Base-by-base conservation (phyloP, 2,113 vertebrate genomes). In the Dinomys branickii region DNA sequence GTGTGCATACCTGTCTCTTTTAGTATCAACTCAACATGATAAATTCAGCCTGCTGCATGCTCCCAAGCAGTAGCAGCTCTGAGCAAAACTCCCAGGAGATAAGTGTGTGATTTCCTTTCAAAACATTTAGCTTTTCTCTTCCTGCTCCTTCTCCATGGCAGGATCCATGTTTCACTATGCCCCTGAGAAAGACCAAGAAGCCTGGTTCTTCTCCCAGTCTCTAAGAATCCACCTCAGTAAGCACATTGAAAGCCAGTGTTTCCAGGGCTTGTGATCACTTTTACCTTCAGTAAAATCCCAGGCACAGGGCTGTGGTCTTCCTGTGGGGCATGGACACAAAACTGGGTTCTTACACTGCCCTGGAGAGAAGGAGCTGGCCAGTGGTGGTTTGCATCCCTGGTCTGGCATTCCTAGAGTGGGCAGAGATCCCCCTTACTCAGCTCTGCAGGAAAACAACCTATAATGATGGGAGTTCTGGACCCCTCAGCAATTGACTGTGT, bases 331-430 rank as follows among this genome's bases (percentile, higher is more conserved):
- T 8, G 11, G 5, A 44, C 13, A 58, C 11, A 35, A 26, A 44
- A 10, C 2, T n/a, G 30, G 33, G 38, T 30, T 63, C 26, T 85
- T 78, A 1, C 83, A 6, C 3, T 30, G 1, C 14, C 6, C 61
- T 30, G 59, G 38, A 82, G 26, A 14, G 16, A 50, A 92, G 67
- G 3, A 5, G 56, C 41, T 59, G 38, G 0, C 5, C 16, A 50
- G 7, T 1, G 7, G 14, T 3, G 1, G 1, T 54, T 41, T 73
- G 52, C n/a, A 6, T 16, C 11, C 35, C 4, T n/a, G 13, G 4
- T 26, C 11, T 73, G 6, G 22, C 6, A 35, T 52, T 92, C 16
- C 8, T 16, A 73, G 1, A 52, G n/a, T 59, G 1, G 28, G 16
- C 19, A 75, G 33, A 63, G 52, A 50, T 5, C 30, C n/a, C 50